Conservation (phyloP, 2,888 invertebrate species). For the Heliconius ismenius region DNA sequence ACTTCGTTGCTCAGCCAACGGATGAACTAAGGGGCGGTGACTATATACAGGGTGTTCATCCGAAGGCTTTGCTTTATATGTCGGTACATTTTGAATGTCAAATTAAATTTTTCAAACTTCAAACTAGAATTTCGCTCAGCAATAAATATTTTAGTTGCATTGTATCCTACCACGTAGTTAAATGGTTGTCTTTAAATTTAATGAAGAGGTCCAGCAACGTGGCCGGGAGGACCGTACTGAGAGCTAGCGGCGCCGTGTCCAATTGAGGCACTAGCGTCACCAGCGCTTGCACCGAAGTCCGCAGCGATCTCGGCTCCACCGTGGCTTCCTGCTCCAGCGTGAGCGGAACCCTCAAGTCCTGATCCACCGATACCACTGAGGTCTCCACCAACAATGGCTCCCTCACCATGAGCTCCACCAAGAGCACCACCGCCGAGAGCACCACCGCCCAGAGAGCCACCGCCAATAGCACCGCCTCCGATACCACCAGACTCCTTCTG, state of each 20-base stretch:
- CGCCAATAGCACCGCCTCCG: slow-evolving; percentile 66
- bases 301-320: slow-evolving; percentile 61
- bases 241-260: slow-evolving; percentile 70
- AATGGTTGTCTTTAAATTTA: slow-evolving; percentile 53
- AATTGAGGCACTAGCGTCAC: slow-evolving; percentile 52
- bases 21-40: slow-evolving; percentile 61
- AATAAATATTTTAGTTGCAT: slow-evolving; percentile 61
- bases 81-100: slow-evolving; percentile 23
- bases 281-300: slow-evolving; percentile 65
- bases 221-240: slow-evolving; percentile 80
- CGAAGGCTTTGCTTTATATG: slow-evolving; percentile 53
- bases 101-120: slow-evolving; percentile 6
- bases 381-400: slow-evolving; percentile 54
- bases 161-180: slow-evolving; percentile 59
- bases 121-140: slow-evolving; percentile 50
- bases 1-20: slow-evolving; percentile 50
- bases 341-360: slow-evolving; percentile 52
- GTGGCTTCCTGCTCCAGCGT: slow-evolving; percentile 56
- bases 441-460: slow-evolving; percentile 63
- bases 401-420: slow-evolving; percentile 60
- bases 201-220: slow-evolving; percentile 76
- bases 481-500: slow-evolving; percentile 79
- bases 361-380: slow-evolving; percentile 58
- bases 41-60: slow-evolving; percentile 70
- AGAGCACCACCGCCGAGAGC: slow-evolving; percentile 57